Evolutionary conservation across 2,888 invertebrate species (phyloP), one percentile per base, ranked within the genome.

Genomic region (Archaeoteleia sp.): DNA sequence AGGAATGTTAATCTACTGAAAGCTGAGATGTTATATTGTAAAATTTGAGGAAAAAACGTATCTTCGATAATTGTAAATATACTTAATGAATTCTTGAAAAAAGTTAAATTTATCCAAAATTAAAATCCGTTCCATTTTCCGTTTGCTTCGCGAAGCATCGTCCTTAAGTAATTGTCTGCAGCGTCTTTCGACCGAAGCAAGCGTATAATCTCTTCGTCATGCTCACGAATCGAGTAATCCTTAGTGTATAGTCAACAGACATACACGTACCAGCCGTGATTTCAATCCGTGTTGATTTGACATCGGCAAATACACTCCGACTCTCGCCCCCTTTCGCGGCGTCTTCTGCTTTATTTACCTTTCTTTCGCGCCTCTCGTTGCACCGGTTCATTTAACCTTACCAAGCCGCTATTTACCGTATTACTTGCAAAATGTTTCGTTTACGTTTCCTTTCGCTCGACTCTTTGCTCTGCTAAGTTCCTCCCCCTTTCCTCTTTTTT

Each of bases 281-380:
- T 83, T 82, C 81, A 79, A 82, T 79, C 82, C 76, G 77, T 80
- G 80, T 81, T 82, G 82, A 83, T 83, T 82, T 79, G 80, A 77
- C 78, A 81, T 78, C 71, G 75, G 75, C 78, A 83, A 83, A 83
- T 76, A 83, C 71, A 76, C 67, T 46, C 46, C 27, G 73, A 75
- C 70, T 72, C 66, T 68, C 67, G 72, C 70, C 71, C 71, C 66
- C 20, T 74, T 74, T 67, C 72, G 69, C 75, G 67, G 67, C 68
- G 58, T 65, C 60, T 53, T 54, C 63, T 61, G 51, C 72, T 79
- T 74, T 82, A 77, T 82, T 82, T 84, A 76, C 78, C 76, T 77
- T 78, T 74, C 78, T 70, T 72, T 75, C 72, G 71, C 74, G 74
- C 75, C 74, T 68, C 66, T 70, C 63, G 48, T 72, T 67, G 71